These are phyloP conservation scores for Channa maculata DNA, from an alignment of 2,113 vertebrate genomes.

Conservation along the genomic window DNA sequence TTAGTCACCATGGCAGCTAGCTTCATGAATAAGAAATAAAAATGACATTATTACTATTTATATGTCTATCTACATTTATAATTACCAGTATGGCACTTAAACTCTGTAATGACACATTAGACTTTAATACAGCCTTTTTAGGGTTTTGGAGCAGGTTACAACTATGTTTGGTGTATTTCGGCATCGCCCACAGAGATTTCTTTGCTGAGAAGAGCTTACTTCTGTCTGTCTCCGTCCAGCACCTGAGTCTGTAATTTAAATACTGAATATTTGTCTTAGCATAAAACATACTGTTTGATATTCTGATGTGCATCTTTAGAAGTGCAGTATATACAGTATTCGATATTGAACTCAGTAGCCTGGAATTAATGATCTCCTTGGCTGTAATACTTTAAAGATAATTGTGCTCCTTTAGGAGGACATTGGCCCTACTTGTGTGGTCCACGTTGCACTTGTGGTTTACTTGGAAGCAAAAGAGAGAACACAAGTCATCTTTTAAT, in stretches of 20 bases:
- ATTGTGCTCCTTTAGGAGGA: constrained; percentile 62
- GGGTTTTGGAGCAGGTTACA: not conserved
- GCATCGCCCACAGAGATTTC: not conserved
- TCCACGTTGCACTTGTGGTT: constrained; percentile 69
- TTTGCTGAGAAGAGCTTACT: not conserved
- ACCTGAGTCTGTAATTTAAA: constrained; percentile 11
- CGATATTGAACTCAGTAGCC: constrained; percentile 44
- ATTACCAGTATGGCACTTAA: not conserved
- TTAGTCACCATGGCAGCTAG: not conserved
- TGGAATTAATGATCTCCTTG: constrained; percentile 31
- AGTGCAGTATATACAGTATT: constrained; percentile 25
- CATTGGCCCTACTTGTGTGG: constrained; percentile 72
- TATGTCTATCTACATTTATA: not conserved
- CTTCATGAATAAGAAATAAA: not conserved
- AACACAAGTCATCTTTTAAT: constrained; percentile 79
- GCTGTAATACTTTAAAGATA: constrained; percentile 54
- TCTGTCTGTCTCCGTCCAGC: not conserved
- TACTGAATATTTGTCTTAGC: not conserved
- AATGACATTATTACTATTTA: not conserved
- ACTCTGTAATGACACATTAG: not conserved
- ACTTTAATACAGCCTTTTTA: not conserved
- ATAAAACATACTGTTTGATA: not conserved
- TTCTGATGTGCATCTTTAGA: constrained; percentile 21
- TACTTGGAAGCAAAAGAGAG: constrained; percentile 72
- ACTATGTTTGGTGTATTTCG: not conserved